Conservation (phyloP, 1,140 invertebrate species). For the Lepidostoma basale region DNA sequence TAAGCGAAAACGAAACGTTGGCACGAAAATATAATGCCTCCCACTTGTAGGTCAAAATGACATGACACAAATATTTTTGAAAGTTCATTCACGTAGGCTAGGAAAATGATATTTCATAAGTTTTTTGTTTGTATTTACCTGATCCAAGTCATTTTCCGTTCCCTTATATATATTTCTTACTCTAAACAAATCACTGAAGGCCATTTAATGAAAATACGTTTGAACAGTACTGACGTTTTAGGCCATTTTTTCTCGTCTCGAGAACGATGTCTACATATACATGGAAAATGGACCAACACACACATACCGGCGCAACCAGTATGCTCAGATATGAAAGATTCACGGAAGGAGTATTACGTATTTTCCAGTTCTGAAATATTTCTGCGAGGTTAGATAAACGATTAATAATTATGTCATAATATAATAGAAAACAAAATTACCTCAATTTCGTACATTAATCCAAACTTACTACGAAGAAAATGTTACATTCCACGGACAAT, state of each 20-base stretch:
- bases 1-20: slow-evolving; percentile 29
- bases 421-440: background rate
- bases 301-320: slow-evolving; percentile 30
- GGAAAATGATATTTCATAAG: background rate
- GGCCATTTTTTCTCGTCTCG: slow-evolving; percentile 57
- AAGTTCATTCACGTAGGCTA: slow-evolving; percentile 19
- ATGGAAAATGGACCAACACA: slow-evolving; percentile 49
- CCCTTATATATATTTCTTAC: slow-evolving; percentile 59
- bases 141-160: slow-evolving; percentile 59
- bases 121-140: slow-evolving; percentile 50
- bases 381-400: background rate
- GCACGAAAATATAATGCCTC: slow-evolving; percentile 35
- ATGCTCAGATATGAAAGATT: background rate
- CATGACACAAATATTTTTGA: slow-evolving; percentile 37
- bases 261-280: slow-evolving; percentile 55
- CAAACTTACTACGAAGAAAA: slow-evolving; percentile 4
- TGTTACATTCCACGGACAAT: background rate
- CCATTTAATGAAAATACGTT: slow-evolving; percentile 62
- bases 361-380: background rate
- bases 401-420: background rate
- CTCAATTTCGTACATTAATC: slow-evolving; percentile 4
- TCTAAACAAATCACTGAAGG: slow-evolving; percentile 62
- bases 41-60: slow-evolving; percentile 60
- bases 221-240: slow-evolving; percentile 58
- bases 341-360: background rate